Evolutionary conservation across 2,888 invertebrate genomes (phyloP).

Genomic region (Adelphocoris suturalis): DNA sequence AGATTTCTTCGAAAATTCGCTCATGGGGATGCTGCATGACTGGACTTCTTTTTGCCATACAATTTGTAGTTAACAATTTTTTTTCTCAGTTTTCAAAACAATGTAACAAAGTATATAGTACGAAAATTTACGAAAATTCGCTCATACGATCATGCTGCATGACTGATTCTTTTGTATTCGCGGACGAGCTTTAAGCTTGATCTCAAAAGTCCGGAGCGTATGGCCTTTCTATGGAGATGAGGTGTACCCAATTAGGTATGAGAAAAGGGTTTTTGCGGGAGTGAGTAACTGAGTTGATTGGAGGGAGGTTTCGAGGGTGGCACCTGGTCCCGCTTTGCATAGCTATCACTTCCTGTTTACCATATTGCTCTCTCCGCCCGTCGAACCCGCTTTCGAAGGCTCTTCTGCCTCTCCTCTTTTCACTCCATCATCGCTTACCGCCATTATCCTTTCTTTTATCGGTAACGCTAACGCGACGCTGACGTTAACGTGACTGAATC

Average conservation of each 20-base stretch:
- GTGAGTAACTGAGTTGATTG: slow-evolving; percentile 45
- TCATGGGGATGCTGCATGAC: too few relatives aligned
- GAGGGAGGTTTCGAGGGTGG: slow-evolving; percentile 13
- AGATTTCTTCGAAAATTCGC: too few relatives aligned
- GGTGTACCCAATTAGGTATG: slow-evolving; percentile 9
- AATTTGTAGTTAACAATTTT: too few relatives aligned
- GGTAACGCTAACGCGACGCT: not conserved
- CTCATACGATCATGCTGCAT: too few relatives aligned
- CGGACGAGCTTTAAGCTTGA: not conserved
- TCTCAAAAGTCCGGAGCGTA: not conserved
- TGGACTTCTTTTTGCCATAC: too few relatives aligned
- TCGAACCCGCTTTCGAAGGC: not conserved
- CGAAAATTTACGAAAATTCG: too few relatives aligned
- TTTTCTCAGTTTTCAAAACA: too few relatives aligned
- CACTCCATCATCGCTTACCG: not conserved
- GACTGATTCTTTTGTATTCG: not conserved
- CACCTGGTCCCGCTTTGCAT: slow-evolving; percentile 48
- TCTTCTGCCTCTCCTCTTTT: slow-evolving; percentile 14
- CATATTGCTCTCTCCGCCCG: slow-evolving; percentile 33
- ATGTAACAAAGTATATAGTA: too few relatives aligned
- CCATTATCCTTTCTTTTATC: slow-evolving; percentile 5
- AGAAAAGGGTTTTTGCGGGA: not conserved
- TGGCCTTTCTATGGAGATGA: slow-evolving; percentile 33
- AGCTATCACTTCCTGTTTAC: slow-evolving; percentile 62
- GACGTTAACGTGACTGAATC: not conserved